phyloP scores from a whole-genome alignment of 2,113 vertebrate species.

The Psittacara wagleri region DNA sequence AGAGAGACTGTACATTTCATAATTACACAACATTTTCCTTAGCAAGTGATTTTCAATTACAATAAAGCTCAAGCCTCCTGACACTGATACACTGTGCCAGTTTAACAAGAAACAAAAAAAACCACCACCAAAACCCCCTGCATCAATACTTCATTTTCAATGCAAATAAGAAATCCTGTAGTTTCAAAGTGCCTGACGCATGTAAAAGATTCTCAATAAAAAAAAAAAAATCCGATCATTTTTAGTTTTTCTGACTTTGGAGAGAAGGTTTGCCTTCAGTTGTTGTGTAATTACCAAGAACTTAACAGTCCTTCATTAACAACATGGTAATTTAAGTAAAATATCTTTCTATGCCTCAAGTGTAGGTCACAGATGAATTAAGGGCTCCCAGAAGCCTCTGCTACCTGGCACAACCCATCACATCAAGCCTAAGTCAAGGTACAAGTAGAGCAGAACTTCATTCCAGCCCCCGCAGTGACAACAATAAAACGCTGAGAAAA shows the following conservation, averaged over 20 bases:
- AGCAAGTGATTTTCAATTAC: slow-evolving; percentile 77
- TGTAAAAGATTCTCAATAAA: background rate
- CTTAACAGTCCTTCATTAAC: slow-evolving; percentile 53
- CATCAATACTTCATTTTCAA: slow-evolving; percentile 15
- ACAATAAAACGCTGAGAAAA: slow-evolving; percentile 85
- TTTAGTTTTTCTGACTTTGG: slow-evolving; percentile 59
- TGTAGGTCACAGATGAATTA: slow-evolving; percentile 71
- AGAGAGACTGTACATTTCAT: slow-evolving; percentile 61
- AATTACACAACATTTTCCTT: slow-evolving; percentile 69
- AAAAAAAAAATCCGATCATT: background rate
- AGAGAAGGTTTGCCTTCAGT: slow-evolving; percentile 33
- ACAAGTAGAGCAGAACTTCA: slow-evolving; percentile 82
- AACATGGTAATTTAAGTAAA: slow-evolving; percentile 73
- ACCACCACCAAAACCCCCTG: background rate
- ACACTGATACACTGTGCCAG: slow-evolving; percentile 36
- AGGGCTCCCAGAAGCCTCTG: slow-evolving; percentile 74
- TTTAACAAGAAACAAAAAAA: background rate
- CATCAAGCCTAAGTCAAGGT: slow-evolving; percentile 76
- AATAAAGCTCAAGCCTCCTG: slow-evolving; percentile 63
- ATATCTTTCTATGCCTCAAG: slow-evolving; percentile 65
- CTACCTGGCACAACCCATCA: slow-evolving; percentile 77
- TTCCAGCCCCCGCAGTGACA: slow-evolving; percentile 82
- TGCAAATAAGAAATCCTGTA: slow-evolving; percentile 42
- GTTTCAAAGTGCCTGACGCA: slow-evolving; percentile 33
- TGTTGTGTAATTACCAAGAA: slow-evolving; percentile 57